These are phyloP conservation scores for Meriones unguiculatus DNA, from an alignment of 2,113 vertebrate species.

Conservation along the genomic window DNA sequence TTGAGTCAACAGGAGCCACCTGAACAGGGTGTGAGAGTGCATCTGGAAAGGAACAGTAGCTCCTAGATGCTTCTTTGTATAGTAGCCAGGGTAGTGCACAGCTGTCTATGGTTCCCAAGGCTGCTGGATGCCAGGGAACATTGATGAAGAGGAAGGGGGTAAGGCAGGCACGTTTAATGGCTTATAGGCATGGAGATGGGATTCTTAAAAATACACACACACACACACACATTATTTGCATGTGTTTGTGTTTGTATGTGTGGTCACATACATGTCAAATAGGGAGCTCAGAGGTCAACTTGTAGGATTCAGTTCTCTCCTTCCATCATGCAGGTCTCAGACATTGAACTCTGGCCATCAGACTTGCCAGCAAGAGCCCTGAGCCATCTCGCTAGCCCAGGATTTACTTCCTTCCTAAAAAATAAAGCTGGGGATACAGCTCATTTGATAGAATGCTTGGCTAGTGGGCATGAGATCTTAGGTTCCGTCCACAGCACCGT, in stretches of 20 bases:
- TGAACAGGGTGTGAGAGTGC: rapidly evolving
- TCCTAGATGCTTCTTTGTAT: not conserved
- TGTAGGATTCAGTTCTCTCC: not conserved
- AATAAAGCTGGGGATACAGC: not conserved
- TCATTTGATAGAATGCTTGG: not conserved
- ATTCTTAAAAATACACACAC: not conserved
- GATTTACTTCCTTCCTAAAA: not conserved
- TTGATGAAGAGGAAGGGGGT: not conserved
- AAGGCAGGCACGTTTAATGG: rapidly evolving
- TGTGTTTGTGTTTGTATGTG: not conserved
- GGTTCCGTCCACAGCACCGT: not conserved
- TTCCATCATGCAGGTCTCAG: not conserved
- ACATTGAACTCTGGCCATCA: not conserved
- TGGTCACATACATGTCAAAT: not conserved
- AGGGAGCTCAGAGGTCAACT: not conserved
- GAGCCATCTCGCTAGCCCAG: not conserved
- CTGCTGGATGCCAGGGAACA: rapidly evolving
- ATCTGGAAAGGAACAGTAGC: rapidly evolving
- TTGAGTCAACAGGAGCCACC: not conserved
- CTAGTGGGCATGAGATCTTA: not conserved
- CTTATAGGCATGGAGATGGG: not conserved
- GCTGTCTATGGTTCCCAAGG: rapidly evolving
- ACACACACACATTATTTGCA: not conserved
- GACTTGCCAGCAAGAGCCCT: not conserved
- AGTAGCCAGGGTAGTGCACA: rapidly evolving